Evolutionary conservation across 2,797 vertebrate species (phyloP), one percentile per base, ranked within the genome.

Genomic region (Chiroxiphia lanceolata): DNA sequence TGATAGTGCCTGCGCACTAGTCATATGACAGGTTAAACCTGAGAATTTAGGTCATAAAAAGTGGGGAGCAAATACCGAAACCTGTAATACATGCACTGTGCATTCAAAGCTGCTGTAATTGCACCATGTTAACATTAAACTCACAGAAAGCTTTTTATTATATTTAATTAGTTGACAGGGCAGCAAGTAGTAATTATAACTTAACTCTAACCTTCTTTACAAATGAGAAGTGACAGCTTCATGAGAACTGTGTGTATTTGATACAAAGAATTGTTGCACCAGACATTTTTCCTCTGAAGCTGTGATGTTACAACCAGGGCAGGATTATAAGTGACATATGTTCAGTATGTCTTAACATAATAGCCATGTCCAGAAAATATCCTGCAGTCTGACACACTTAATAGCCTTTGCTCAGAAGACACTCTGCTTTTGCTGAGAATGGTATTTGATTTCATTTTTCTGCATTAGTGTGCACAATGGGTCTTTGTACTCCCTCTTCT

Each of bases 71-170:
- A 34, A 47, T 80, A 83, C 26, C 6, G 23, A 95, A 95, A 88
- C 92, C 75, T 82, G 7, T 95, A 93, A 80, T 77, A 83, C 63
- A 67, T 31, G 42, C 36, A 51, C 54, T 36, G 27, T 95, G 76
- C 72, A 76, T 97, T 97, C 91, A 94, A 94, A 97, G 96, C 79
- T 47, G 61, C 90, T 97, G 91, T 96, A 98, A 95, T 97, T 97
- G 92, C 54, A 93, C 65, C 68, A 38, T 88, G 83, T 93, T 96
- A 94, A 68, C 87, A 94, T 97, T 96, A 97, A 94, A 89, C 57
- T 96, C 92, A 94, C 27, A 91, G 91, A 97, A 97, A 96, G 69
- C 83, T 95, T 96, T 97, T 96, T 96, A 97, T 95, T 97, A 89
- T 45, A 64, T 86, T 89, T 97, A 97, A 97, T 97, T 97, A 96